These are phyloP conservation scores for Leucoraja ocellata DNA, from an alignment of 2,797 vertebrate species.

Conservation along the genomic window DNA sequence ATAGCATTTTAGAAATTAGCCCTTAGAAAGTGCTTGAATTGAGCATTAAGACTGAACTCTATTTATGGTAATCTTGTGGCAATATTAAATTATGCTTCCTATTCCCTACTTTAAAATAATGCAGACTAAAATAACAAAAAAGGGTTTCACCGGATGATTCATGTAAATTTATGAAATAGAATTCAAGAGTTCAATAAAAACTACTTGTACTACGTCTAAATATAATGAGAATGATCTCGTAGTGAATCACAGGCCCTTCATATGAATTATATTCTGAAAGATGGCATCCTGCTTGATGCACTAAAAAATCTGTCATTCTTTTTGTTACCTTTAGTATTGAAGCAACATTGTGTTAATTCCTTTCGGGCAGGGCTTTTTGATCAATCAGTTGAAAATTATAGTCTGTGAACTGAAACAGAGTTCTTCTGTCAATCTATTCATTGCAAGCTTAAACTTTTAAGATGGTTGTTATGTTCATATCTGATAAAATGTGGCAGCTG, in stretches of 20 bases:
- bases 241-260: neutral
- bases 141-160: neutral
- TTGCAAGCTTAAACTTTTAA: neutral
- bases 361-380: neutral
- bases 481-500: neutral
- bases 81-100: neutral
- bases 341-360: neutral
- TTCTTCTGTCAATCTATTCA: neutral
- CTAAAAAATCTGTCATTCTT: neutral
- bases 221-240: neutral
- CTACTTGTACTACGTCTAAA: neutral
- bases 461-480: neutral
- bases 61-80: neutral
- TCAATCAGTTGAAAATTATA: neutral
- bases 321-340: neutral
- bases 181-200: neutral
- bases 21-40: neutral
- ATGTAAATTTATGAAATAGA: conserved; percentile 1
- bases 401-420: neutral
- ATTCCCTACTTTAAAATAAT: neutral
- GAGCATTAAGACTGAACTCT: neutral
- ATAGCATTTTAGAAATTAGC: neutral
- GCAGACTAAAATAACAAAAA: neutral
- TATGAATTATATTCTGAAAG: neutral
- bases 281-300: neutral